Conservation (phyloP, 2,888 invertebrate species). For the Leistus spinibarbis region DNA sequence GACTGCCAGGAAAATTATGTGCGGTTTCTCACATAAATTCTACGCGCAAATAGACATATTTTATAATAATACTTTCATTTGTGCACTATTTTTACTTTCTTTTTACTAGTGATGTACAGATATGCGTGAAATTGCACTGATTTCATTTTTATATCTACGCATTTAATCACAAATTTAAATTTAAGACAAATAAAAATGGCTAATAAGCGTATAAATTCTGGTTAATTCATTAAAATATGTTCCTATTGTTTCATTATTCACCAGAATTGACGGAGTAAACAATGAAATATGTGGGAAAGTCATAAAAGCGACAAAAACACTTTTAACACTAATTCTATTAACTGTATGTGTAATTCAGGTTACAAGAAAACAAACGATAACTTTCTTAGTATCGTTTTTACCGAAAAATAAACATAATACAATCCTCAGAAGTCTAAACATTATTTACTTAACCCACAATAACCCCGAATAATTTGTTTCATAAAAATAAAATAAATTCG, state of each 20-base stretch:
- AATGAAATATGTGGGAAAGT: background rate
- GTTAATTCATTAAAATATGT: background rate
- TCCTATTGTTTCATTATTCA: background rate
- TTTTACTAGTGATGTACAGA: background rate
- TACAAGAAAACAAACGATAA: slow-evolving; percentile 25
- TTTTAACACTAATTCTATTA: background rate
- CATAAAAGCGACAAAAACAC: background rate
- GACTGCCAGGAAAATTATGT: background rate
- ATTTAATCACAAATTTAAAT: background rate
- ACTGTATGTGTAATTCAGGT: slow-evolving; percentile 27
- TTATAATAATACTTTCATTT: background rate
- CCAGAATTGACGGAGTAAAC: background rate
- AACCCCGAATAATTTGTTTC: too few relatives aligned
- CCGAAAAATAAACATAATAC: background rate
- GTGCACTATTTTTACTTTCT: background rate
- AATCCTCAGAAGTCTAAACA: background rate
- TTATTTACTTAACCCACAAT: too few relatives aligned
- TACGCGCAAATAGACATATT: background rate
- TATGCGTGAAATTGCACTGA: background rate
- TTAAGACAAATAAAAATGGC: too few relatives aligned
- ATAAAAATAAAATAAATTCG: too few relatives aligned
- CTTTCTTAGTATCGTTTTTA: background rate
- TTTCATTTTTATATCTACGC: background rate
- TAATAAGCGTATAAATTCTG: too few relatives aligned
- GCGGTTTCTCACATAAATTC: background rate